Conservation (phyloP, 2,113 vertebrate genomes). For the Protobothrops mucrosquamatus region DNA sequence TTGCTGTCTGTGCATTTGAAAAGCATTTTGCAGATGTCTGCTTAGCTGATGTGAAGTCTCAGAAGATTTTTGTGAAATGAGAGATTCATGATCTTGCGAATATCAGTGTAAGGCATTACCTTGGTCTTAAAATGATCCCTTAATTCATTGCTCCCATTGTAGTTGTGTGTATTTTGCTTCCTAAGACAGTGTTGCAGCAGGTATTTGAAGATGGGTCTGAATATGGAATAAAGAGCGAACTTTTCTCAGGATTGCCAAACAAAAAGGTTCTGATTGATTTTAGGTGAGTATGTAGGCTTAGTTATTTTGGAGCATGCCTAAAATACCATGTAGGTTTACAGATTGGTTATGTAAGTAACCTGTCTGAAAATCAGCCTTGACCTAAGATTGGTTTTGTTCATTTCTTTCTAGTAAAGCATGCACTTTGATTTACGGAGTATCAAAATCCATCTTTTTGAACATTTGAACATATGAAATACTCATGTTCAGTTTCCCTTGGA, state of each 20-base stretch:
- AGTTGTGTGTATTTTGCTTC: background rate
- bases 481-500: background rate
- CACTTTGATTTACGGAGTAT: background rate
- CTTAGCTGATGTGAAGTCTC: background rate
- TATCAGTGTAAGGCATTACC: background rate
- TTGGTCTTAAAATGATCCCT: background rate
- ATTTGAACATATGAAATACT: background rate
- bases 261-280: slow-evolving; percentile 85
- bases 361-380: background rate
- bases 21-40: background rate
- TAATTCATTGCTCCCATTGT: background rate
- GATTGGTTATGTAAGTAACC: background rate
- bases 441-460: background rate
- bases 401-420: background rate
- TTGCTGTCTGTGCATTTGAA: background rate
- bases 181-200: slow-evolving; percentile 82
- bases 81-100: background rate
- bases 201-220: slow-evolving; percentile 73
- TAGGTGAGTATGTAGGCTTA: slow-evolving; percentile 73
- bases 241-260: slow-evolving; percentile 73
- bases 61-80: background rate
- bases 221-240: slow-evolving; percentile 85
- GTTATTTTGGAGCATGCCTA: slow-evolving; percentile 6
- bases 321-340: background rate
- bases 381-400: background rate